Evolutionary conservation across 2,113 vertebrate species (phyloP).

Genomic region (Rhabdomys dilectus): DNA sequence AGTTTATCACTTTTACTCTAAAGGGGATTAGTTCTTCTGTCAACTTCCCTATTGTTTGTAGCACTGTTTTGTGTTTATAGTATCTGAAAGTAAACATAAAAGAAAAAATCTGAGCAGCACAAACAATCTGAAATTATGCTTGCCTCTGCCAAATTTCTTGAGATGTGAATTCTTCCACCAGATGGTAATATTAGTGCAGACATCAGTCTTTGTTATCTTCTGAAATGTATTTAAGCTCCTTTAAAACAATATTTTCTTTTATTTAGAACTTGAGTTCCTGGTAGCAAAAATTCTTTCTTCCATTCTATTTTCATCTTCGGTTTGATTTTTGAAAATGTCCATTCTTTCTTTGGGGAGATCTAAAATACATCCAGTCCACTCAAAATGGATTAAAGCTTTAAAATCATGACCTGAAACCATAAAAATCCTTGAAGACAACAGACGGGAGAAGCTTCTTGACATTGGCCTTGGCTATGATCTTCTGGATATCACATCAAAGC

Average conservation of each 20-base stretch:
- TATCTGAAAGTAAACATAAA: slow-evolving; percentile 63
- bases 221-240: slow-evolving; percentile 13
- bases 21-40: slow-evolving; percentile 72
- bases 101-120: background rate
- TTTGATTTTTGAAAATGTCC: slow-evolving; percentile 30
- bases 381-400: slow-evolving; percentile 12
- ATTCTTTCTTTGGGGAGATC: background rate
- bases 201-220: background rate
- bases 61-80: background rate
- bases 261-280: background rate
- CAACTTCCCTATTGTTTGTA: slow-evolving; percentile 60
- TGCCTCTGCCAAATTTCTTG: slow-evolving; percentile 41
- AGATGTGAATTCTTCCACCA: background rate
- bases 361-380: background rate
- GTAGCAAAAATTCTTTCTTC: background rate
- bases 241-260: background rate
- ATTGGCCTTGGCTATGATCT: background rate
- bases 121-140: slow-evolving; percentile 44
- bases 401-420: background rate
- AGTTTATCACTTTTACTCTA: slow-evolving; percentile 71
- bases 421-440: background rate
- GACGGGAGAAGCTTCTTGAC: background rate
- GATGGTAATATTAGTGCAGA: background rate
- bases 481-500: background rate
- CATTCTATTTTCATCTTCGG: background rate